Evolutionary conservation across 2,888 invertebrate genomes (phyloP).

Genomic region (Nycteola revayana): DNA sequence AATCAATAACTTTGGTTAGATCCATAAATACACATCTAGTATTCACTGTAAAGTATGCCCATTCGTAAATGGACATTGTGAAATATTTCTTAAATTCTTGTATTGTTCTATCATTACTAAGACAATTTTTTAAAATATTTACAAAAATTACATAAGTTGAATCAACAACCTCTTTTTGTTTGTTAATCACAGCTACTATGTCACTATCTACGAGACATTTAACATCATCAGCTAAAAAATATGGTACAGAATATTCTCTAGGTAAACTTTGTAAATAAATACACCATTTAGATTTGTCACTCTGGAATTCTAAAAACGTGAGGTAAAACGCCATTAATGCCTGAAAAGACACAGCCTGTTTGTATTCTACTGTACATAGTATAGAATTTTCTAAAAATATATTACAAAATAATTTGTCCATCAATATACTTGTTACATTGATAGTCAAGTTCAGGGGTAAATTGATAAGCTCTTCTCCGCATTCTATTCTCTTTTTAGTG

Average conservation of each 20-base stretch:
- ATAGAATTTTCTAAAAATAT: constrained; percentile 61
- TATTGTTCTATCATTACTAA: constrained; percentile 60
- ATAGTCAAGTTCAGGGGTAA: constrained; percentile 83
- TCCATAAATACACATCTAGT: constrained; percentile 91
- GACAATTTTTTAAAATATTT: constrained; percentile 60
- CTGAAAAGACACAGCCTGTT: constrained; percentile 82
- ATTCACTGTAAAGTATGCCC: constrained; percentile 93
- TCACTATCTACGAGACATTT: constrained; percentile 80
- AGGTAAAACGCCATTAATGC: constrained; percentile 89
- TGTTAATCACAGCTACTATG: constrained; percentile 74
- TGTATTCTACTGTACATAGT: constrained; percentile 66
- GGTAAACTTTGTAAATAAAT: constrained; percentile 88
- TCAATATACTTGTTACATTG: constrained; percentile 80
- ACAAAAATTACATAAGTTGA: constrained; percentile 68
- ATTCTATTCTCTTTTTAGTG: constrained; percentile 77
- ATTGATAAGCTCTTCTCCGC: constrained; percentile 83
- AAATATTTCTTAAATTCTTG: constrained; percentile 59
- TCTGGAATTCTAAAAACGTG: constrained; percentile 84
- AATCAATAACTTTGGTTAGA: constrained; percentile 63
- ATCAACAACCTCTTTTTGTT: constrained; percentile 74
- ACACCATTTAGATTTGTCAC: constrained; percentile 78
- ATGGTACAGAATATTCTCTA: constrained; percentile 84
- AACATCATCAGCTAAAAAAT: constrained; percentile 83
- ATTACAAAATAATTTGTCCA: constrained; percentile 77
- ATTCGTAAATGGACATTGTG: constrained; percentile 83